Percentiles rank a stretch among this genome's conserved stretches.
These are phyloP conservation scores for Ophiothrix spiculata DNA, from an alignment of 35 echinoderm and acorn worm genomes.

Conservation along the genomic window DNA sequence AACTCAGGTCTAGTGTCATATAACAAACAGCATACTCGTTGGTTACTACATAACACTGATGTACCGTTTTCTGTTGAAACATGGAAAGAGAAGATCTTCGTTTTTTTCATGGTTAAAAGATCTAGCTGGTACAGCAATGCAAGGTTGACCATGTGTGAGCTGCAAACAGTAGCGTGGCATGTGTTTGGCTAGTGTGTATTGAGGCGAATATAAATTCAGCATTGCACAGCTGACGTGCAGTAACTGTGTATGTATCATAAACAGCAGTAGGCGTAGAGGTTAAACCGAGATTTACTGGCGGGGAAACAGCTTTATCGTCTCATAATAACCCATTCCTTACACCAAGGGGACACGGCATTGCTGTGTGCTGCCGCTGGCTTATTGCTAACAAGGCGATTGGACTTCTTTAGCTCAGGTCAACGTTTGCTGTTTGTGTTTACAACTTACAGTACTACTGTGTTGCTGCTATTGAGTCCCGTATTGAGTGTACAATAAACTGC, in stretches of 20 bases:
- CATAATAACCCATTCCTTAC: neutral
- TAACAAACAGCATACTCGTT: no score
- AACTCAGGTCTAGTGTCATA: no score
- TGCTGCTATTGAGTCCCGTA: no score
- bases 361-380: neutral
- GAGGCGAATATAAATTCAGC: neutral
- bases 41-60: no score
- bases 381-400: neutral
- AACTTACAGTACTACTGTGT: neutral
- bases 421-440: neutral
- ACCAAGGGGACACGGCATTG: neutral
- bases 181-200: neutral
- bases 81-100: no score
- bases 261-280: neutral
- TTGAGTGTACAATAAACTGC: no score
- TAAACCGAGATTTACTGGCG: neutral
- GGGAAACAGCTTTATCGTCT: neutral
- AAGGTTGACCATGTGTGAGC: no score
- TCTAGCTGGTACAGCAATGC: no score
- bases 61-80: no score
- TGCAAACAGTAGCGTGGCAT: no score
- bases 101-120: no score
- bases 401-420: neutral
- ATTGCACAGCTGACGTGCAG: slow-evolving; percentile 3
- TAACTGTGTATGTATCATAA: neutral